Base-by-base conservation (phyloP, 2,797 vertebrate genomes). In the Balearica regulorum region DNA sequence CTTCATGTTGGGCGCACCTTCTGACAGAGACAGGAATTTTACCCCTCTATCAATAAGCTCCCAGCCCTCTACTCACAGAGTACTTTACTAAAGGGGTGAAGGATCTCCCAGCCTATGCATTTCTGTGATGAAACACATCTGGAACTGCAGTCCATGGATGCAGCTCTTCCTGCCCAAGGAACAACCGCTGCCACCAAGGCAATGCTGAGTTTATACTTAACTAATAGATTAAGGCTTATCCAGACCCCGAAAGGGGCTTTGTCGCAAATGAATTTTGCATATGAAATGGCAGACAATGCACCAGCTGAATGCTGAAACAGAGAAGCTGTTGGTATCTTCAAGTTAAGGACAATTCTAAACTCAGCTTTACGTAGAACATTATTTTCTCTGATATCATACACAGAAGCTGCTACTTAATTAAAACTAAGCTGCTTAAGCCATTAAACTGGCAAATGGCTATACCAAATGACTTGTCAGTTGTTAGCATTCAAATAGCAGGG, bases 371-470 rank as follows among this genome's bases (percentile, higher is more conserved):
- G 87, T 15, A 66, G 76, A 94, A 75, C 80, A 76, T 82, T 90
- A 88, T 89, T 93, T 96, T 84, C 82, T 54, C 91, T 62, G 70
- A 8, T 94, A 94, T 81, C 76, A 94, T 51, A 87, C 69, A 84
- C 82, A 87, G 87, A 96, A 96, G 91, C 87, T 94, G 77, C 87
- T 89, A 83, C 87, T 97, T 95, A 97, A 96, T 95, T 96, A 96
- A 96, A 96, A 83, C 85, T 93, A 94, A 97, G 95, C 93, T 87
- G 96, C 94, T 95, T 96, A 96, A 96, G 95, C 94, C 85, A 94
- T 86, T 96, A 93, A 93, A 94, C 87, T 94, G 96, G 96, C 94
- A 96, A 97, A 96, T 43, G 93, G 85, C 91, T 93, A 41, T 3
- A 95, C 68, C 91, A 94, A 95, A 93, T 70, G 91, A 93, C 76